Evolutionary conservation across 2,888 invertebrate genomes (phyloP), one percentile per base, ranked within the genome.

Genomic region (Anthrax anthrax): DNA sequence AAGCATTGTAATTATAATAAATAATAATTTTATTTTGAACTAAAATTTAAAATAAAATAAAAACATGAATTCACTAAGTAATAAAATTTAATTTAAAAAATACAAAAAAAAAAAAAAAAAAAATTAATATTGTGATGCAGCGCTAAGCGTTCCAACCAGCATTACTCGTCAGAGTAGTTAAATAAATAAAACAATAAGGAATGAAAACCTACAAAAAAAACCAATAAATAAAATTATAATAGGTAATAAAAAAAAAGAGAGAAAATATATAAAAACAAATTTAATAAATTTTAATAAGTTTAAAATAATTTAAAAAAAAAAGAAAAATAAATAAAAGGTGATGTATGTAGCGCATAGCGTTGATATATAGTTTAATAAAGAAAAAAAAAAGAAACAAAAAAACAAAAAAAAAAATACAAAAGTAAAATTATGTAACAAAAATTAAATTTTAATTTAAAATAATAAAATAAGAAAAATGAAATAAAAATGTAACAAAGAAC

Each of bases 131-230:
- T 46, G 46, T 46, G 46, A 46, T 46, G 46, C 46, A 46, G 46
- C 46, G 46, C 46, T 46, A 41, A 46, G 46, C 46, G 46, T 46
- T 46, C 46, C 41, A 41, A 46, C 41, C 41, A 46, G 46, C 46
- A 46, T 46, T 46, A 46, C 41, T 46, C 46, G 29, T 12, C 29
- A 32, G 29, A 32, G 29, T 46, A 41, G 46, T 37, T 37, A 46
- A 46, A 34, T 27, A 44, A 29, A 44, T 18, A 16, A 34, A 39
- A 39, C 18, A 39, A 32, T 16, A 19, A 23, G 10, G 14, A 39
- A 5, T 19, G 19, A 17, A 37, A 18, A 37, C 5, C 9, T 14
- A 39, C 14, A 23, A 39, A 14, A 39, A 39, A 39, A 37, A n/a
- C n/a, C 8, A 37, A 37, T 10, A 34, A 17, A 42, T 18, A 34